Base-by-base conservation (phyloP, 2,113 vertebrate species). In the Hiodon alosoides region DNA sequence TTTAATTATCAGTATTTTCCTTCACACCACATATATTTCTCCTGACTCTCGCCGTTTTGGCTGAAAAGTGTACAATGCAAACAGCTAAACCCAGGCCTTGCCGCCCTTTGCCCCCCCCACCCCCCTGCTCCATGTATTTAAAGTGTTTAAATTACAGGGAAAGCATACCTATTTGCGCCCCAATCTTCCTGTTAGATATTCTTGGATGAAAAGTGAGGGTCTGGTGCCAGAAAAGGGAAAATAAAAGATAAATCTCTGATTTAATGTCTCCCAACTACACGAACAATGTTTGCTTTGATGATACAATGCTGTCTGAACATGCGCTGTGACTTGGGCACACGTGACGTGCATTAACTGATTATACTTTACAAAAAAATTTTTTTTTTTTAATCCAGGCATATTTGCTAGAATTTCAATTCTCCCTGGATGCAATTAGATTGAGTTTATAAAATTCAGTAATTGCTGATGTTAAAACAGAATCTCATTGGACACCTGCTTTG, bases 1-100 rank as follows among this genome's bases (percentile, higher is more conserved):
- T 86, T 87, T 82, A 84, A 89, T 89, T 87, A 82, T 84, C 83
- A 74, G 80, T 79, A 85, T 87, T 88, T 88, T 87, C 83, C 79
- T 83, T 85, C 84, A 84, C 85, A 83, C 84, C 84, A 85, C 81
- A 86, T 88, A 69, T 71, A 86, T 86, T 87, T 90, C 71, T 83
- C 76, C 70, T 81, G 83, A 73, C 79, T 83, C 16, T 83, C 79
- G 71, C 79, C 62, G 31, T 75, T 85, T 86, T 88, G 85, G 82
- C 84, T 87, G 81, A 66, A 79, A 71, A 75, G 53, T 69, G 71
- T 73, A 82, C 78, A 85, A 82, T 81, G 71, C 83, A 87, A 83
- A 87, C 79, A 80, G 77, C 78, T 80, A 69, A 85, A 83, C 78
- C 46, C 74, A 72, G 77, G 78, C 82, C 84, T 82, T 80, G 79